Percentiles rank a stretch among this genome's conserved stretches.
These are phyloP conservation scores for Synergus laeviventris DNA, from an alignment of 2,888 invertebrate genomes.

Conservation along the genomic window DNA sequence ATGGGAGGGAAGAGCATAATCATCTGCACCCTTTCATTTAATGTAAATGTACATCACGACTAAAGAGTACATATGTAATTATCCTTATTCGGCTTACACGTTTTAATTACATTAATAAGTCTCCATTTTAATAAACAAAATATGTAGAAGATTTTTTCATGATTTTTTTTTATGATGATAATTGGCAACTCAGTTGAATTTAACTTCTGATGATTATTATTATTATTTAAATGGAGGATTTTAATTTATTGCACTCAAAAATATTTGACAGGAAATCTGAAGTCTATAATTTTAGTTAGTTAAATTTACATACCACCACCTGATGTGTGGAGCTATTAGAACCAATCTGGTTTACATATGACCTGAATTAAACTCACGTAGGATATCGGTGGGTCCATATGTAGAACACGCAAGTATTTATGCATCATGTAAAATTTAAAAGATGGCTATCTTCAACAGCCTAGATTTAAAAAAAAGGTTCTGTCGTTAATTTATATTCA, in stretches of 20 bases:
- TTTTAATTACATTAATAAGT: too few species aligned
- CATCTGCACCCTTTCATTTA: too few species aligned
- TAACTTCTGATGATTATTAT: neutral
- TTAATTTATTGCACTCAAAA: neutral
- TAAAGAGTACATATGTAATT: too few species aligned
- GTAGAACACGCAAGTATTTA: neutral
- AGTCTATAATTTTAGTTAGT: neutral
- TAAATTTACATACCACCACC: constrained; percentile 17
- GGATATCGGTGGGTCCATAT: constrained; percentile 1
- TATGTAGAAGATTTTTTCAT: too few species aligned
- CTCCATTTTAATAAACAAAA: too few species aligned
- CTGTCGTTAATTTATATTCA: neutral
- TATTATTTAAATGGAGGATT: neutral
- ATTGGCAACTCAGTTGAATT: too few species aligned
- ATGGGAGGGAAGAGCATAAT: too few species aligned
- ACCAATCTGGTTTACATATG: constrained; percentile 13
- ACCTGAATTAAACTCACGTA: constrained; percentile 16
- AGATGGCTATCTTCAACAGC: neutral
- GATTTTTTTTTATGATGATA: too few species aligned
- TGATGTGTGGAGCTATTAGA: neutral
- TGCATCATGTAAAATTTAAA: constrained; percentile 11
- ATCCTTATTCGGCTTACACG: too few species aligned
- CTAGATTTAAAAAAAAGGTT: neutral
- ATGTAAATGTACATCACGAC: too few species aligned
- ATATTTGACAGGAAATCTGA: neutral